These are phyloP conservation scores for Lepus oiostolus DNA, from an alignment of 2,797 vertebrate species.

Conservation along the genomic window DNA sequence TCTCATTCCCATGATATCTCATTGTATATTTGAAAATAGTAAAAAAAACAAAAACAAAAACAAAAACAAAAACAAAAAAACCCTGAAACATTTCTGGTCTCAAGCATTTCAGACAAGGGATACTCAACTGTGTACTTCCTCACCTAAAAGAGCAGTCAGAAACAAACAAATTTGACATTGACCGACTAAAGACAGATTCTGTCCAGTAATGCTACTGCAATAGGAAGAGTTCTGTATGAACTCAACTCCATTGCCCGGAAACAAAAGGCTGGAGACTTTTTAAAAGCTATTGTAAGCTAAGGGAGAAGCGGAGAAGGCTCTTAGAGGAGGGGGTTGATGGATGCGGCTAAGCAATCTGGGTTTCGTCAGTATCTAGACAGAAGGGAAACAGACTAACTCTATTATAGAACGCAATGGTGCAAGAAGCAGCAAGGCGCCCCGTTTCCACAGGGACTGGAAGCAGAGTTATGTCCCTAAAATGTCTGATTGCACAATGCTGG, in stretches of 20 bases:
- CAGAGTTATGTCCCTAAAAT: neutral
- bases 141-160: neutral
- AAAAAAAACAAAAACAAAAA: too few species aligned
- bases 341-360: neutral
- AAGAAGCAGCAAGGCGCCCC: neutral
- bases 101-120: too few species aligned
- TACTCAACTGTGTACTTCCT: neutral
- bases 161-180: neutral
- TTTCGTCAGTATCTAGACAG: neutral
- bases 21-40: too few species aligned
- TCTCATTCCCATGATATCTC: too few species aligned
- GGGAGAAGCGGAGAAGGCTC: neutral
- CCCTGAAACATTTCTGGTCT: too few species aligned
- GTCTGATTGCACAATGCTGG: neutral
- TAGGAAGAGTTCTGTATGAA: neutral
- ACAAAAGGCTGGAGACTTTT: neutral
- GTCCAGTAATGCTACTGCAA: neutral
- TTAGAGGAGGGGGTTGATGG: neutral
- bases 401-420: neutral
- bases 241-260: conserved; percentile 22
- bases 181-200: conserved; percentile 23
- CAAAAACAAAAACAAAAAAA: too few species aligned
- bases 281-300: neutral
- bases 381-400: conserved; percentile 9
- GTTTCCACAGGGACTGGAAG: neutral